Evolutionary conservation across 2,888 invertebrate genomes (phyloP).

Genomic region (Fissipunctia ypsillon): DNA sequence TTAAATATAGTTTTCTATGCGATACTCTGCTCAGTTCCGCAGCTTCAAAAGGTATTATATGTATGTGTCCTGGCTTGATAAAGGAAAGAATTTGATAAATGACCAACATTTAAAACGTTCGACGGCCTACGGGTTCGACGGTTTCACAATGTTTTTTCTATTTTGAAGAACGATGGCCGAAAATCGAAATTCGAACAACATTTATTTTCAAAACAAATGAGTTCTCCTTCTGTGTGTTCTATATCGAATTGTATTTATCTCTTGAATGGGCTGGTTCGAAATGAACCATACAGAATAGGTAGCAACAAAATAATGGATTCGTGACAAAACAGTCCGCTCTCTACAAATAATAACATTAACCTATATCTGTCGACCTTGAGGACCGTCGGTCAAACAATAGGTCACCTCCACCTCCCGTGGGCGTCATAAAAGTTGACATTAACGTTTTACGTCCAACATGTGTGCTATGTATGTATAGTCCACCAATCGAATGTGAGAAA

Average conservation of each 20-base stretch:
- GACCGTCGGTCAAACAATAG: conserved; percentile 47
- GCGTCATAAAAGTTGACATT: conserved; percentile 52
- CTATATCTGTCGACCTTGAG: conserved; percentile 40
- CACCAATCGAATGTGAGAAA: conserved; percentile 13
- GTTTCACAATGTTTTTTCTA: no score
- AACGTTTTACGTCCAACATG: conserved; percentile 29
- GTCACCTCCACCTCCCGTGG: conserved; percentile 36
- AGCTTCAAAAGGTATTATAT: not conserved
- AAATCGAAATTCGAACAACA: not conserved
- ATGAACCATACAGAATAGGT: not conserved
- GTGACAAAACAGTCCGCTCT: conserved; percentile 5
- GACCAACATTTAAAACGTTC: not conserved
- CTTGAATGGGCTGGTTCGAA: not conserved
- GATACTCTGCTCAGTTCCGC: not conserved
- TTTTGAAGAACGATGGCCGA: no score
- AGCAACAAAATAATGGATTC: conserved; percentile 15
- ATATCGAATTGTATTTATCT: not conserved
- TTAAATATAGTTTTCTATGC: no score
- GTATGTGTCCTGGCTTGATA: not conserved
- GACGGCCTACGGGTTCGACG: not conserved
- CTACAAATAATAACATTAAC: conserved; percentile 44
- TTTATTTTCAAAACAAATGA: not conserved
- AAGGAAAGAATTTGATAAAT: not conserved
- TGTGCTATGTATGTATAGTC: not conserved
- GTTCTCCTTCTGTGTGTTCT: not conserved